Evolutionary conservation across 2,113 vertebrate species (phyloP), one percentile per base, ranked within the genome.

Genomic region (Zapus hudsonius): DNA sequence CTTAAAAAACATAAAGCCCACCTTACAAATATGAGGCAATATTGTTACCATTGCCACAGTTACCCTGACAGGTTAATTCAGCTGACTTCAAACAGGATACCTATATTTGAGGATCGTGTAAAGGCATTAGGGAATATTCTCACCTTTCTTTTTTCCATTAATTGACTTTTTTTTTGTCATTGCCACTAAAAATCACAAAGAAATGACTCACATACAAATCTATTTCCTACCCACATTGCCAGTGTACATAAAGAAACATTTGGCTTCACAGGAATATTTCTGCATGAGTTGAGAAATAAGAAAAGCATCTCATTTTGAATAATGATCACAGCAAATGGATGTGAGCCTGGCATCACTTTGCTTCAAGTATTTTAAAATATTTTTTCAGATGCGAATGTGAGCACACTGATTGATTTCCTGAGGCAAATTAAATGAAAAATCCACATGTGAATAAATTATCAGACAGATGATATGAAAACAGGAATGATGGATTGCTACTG

Each of bases 371-470:
- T 93, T 89, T 9, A 72, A 73, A 89, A 36, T 40, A 42, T 31
- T 93, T 94, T 74, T 84, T 96, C 83, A 87, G 73, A 92, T 74
- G 76, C 59, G 94, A 91, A 89, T 73, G 63, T n/a, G 55, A 84
- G 42, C 9, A 40, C 6, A 42, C 19, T 61, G 70, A 63, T 70
- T 55, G 63, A 89, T 70, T 92, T 92, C 69, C 42, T 74, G 16
- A 80, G 27, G 63, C 73, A 84, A 94, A 70, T 76, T 72, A 78
- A 95, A 89, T 33, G 31, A 91, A 86, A 94, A 81, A 36, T 47
- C 55, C 93, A 42, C 64, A 81, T 40, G 20, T 87, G 80, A 87
- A 81, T n/a, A 93, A 95, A 78, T 70, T 42, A 86, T 47, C 72
- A 74, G n/a, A 67, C 0, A 0, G 47, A 55, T 59, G 70, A 55